These are phyloP conservation scores for Rapana venosa DNA, from an alignment of 2,888 invertebrate species.

Conservation along the genomic window DNA sequence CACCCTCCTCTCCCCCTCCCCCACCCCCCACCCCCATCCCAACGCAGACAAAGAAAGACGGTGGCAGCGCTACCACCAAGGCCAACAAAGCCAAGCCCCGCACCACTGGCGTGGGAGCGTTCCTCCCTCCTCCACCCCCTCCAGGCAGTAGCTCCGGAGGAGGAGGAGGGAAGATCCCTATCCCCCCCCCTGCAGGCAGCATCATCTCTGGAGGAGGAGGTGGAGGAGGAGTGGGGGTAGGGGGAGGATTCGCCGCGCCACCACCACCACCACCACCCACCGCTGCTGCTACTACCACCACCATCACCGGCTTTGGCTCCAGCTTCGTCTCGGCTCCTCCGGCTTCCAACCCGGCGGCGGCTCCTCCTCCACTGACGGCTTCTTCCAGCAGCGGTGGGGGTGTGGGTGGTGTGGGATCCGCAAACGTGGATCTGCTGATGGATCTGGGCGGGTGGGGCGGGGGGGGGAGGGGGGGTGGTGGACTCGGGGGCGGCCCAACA, in stretches of 20 bases:
- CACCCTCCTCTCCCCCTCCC: background rate
- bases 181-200: background rate
- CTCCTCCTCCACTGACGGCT: too few relatives aligned
- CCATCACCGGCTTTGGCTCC: background rate
- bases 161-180: background rate
- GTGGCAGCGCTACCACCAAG: slow-evolving; percentile 36
- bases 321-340: slow-evolving; percentile 8
- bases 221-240: background rate
- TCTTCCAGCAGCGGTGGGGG: too few relatives aligned
- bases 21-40: background rate
- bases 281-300: background rate
- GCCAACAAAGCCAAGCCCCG: slow-evolving; percentile 83
- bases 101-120: slow-evolving; percentile 79
- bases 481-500: slow-evolving; percentile 23
- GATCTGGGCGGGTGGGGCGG: slow-evolving; percentile 40
- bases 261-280: background rate
- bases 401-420: slow-evolving; percentile 17
- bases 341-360: background rate
- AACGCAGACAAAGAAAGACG: slow-evolving; percentile 64
- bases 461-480: background rate
- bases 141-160: slow-evolving; percentile 81
- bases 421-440: slow-evolving; percentile 48
- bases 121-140: slow-evolving; percentile 90
- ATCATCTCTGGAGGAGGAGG: background rate
- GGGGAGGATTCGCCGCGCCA: background rate